Evolutionary conservation across 2,888 invertebrate species (phyloP).

Genomic region (Leptinotarsa tumamoca): DNA sequence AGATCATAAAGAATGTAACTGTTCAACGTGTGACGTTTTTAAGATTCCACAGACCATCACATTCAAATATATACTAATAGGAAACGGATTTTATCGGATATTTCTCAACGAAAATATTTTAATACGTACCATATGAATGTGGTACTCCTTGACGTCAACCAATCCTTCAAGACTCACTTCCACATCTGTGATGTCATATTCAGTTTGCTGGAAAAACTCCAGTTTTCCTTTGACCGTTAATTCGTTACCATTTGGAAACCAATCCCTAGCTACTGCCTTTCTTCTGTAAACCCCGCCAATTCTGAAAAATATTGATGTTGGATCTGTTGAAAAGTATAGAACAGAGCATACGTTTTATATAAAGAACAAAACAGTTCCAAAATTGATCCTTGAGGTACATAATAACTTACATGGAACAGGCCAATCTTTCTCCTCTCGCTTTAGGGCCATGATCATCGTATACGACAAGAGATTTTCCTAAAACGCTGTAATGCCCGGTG

Average conservation of each 20-base stretch:
- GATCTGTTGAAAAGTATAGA: no score
- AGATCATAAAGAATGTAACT: no score
- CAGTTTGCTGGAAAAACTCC: constrained; percentile 87
- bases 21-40: no score
- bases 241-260: constrained; percentile 85
- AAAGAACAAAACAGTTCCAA: no score
- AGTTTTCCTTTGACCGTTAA: constrained; percentile 78
- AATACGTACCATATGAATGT: constrained; percentile 80
- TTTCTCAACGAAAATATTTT: not conserved
- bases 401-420: constrained; percentile 82
- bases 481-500: constrained; percentile 78
- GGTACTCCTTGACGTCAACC: constrained; percentile 77
- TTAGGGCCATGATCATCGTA: constrained; percentile 90
- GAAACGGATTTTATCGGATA: no score
- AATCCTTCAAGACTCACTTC: constrained; percentile 82
- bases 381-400: not conserved
- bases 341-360: no score
- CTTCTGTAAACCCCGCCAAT: constrained; percentile 80
- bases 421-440: constrained; percentile 88
- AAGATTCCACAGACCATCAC: no score
- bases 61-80: no score
- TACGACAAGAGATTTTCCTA: constrained; percentile 87
- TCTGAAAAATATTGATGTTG: constrained; percentile 65
- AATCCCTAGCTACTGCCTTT: constrained; percentile 87
- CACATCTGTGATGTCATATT: constrained; percentile 85